A percentile compares a stretch with the other conserved stretches of the same genome.
phyloP scores from a whole-genome alignment of 1,140 invertebrate species.

The Drosophila trapezifrons region DNA sequence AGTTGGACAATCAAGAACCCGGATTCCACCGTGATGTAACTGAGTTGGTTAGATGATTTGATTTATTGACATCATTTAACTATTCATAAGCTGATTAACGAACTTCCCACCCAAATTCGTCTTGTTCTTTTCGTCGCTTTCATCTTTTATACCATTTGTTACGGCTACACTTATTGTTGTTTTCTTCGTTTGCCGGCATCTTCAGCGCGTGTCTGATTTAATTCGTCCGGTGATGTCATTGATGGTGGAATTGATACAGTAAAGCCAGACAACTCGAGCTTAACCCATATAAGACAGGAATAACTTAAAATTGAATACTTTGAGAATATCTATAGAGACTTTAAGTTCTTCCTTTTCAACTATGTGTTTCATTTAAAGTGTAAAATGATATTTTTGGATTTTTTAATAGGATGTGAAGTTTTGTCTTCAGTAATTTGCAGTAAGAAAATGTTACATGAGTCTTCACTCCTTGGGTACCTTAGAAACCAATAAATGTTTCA shows the following conservation, averaged over 20 bases:
- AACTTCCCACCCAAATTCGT: constrained; percentile 14
- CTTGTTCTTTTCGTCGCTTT: constrained; percentile 11
- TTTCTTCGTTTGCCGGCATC: constrained; percentile 51
- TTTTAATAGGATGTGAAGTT: not conserved
- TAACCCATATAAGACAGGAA: constrained; percentile 9
- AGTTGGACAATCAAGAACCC: constrained; percentile 14
- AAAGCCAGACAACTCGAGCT: constrained; percentile 23
- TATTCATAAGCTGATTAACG: constrained; percentile 42
- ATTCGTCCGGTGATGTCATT: constrained; percentile 72
- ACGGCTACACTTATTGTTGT: constrained; percentile 31
- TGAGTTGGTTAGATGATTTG: constrained; percentile 21
- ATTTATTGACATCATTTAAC: constrained; percentile 65
- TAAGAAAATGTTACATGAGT: not conserved
- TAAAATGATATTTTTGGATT: not conserved
- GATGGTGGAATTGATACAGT: constrained; percentile 47
- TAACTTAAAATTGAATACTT: not conserved
- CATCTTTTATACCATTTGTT: constrained; percentile 40
- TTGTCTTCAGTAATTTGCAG: not conserved
- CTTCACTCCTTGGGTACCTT: not conserved
- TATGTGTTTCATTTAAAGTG: not conserved
- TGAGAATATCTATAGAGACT: not conserved
- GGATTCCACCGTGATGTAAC: constrained; percentile 38
- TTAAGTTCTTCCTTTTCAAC: not conserved
- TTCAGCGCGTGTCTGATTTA: constrained; percentile 53
- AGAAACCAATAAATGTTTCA: not conserved